A percentile compares a stretch with the other conserved stretches of the same genome.
phyloP scores from a whole-genome alignment of 2,888 invertebrate genomes.

The Nasonia oneida region DNA sequence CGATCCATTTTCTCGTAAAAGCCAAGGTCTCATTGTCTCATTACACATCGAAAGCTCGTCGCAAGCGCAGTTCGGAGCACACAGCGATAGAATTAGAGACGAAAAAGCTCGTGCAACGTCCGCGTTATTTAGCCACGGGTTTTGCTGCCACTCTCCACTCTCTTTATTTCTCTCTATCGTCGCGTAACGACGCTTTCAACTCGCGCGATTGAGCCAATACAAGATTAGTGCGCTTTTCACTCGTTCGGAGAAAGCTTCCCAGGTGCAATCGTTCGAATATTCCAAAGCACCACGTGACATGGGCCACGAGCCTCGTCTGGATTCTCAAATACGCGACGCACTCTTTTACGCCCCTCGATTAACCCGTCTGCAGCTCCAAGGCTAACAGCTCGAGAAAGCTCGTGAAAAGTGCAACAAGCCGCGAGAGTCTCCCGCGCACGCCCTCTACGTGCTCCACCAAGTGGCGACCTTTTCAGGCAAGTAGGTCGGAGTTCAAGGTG shows the following conservation, averaged over 20 bases:
- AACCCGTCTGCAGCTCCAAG: not conserved
- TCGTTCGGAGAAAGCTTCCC: too few relatives aligned
- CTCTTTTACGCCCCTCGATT: not conserved
- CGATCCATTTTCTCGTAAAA: not conserved
- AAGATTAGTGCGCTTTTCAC: not conserved
- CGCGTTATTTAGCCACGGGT: slow-evolving; percentile 23
- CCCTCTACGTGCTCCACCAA: not conserved
- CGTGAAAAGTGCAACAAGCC: slow-evolving; percentile 51
- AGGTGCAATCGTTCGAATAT: too few relatives aligned
- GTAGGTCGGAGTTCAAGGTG: slow-evolving; percentile 63
- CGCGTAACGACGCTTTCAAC: not conserved
- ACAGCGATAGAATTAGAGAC: not conserved
- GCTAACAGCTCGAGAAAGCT: not conserved
- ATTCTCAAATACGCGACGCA: too few relatives aligned
- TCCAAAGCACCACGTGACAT: too few relatives aligned
- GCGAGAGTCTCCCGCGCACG: not conserved
- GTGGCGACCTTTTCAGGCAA: slow-evolving; percentile 49
- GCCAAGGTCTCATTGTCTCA: not conserved
- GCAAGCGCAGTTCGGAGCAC: not conserved
- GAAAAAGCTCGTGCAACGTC: not conserved
- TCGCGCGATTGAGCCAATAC: not conserved
- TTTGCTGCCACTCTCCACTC: slow-evolving; percentile 16
- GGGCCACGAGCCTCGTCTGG: too few relatives aligned
- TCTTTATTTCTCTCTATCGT: slow-evolving; percentile 19
- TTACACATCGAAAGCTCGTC: not conserved